Conservation (phyloP, 2,113 vertebrate species). For the Ciconia boyciana region DNA sequence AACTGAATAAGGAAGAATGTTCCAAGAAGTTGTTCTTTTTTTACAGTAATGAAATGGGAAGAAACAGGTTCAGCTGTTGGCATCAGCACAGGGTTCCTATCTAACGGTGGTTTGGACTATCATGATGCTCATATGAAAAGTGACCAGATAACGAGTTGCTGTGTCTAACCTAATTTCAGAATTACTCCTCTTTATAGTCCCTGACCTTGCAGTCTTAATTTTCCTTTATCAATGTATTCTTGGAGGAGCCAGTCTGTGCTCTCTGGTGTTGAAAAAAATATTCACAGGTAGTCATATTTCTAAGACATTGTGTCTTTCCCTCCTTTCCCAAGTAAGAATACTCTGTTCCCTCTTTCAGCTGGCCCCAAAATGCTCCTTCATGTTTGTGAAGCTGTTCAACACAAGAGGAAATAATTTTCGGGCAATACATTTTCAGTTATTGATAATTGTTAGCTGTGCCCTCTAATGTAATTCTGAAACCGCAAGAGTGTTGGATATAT, state of each 20-base stretch:
- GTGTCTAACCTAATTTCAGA: neutral
- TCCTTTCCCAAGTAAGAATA: neutral
- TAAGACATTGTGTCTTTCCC: neutral
- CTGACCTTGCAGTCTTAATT: neutral
- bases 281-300: neutral
- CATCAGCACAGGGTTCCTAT: neutral
- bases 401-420: neutral
- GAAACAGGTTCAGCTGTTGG: neutral
- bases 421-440: neutral
- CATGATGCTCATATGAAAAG: neutral
- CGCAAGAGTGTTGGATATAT: neutral
- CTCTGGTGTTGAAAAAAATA: neutral
- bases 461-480: neutral
- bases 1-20: neutral
- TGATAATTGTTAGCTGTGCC: neutral
- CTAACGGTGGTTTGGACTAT: neutral
- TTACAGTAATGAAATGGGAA: neutral
- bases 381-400: neutral
- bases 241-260: neutral
- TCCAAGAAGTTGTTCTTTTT: neutral
- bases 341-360: neutral
- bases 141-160: neutral
- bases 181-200: neutral
- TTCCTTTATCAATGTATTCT: neutral
- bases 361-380: neutral